phyloP scores from a whole-genome alignment of 2,888 invertebrate species.

The Cremastobaeus sp. region DNA sequence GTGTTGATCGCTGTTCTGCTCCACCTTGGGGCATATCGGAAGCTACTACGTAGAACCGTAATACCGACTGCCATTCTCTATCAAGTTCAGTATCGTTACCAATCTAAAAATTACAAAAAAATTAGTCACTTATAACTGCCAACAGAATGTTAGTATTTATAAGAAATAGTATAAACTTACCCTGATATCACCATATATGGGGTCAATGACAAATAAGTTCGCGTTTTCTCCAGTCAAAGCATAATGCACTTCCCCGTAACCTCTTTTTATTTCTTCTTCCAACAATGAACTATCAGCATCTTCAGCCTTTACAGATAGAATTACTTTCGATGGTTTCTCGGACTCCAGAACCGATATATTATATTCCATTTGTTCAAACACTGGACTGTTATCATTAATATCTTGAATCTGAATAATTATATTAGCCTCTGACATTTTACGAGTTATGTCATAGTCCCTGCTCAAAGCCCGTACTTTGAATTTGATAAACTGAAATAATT shows the following conservation, averaged over 20 bases:
- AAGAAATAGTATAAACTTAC: conserved; percentile 71
- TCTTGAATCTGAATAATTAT: conserved; percentile 86
- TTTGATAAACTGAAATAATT: conserved; percentile 73
- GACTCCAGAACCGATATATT: conserved; percentile 86
- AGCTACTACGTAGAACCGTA: conserved; percentile 86
- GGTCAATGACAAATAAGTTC: conserved; percentile 85
- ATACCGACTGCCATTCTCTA: conserved; percentile 84
- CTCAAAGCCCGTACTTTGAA: conserved; percentile 79
- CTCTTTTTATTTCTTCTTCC: conserved; percentile 79
- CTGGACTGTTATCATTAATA: conserved; percentile 88
- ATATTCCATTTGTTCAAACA: conserved; percentile 84
- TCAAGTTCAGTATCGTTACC: conserved; percentile 85
- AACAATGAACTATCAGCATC: conserved; percentile 85
- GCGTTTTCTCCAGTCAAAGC: conserved; percentile 86
- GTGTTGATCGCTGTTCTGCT: conserved; percentile 83
- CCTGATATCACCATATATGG: conserved; percentile 83
- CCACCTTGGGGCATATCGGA: conserved; percentile 86
- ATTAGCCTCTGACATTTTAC: conserved; percentile 83
- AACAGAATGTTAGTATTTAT: background rate
- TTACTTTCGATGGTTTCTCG: conserved; percentile 82
- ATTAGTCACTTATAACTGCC: background rate
- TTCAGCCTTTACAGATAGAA: conserved; percentile 84
- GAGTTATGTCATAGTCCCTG: conserved; percentile 75
- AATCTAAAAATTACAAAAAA: conserved; percentile 75
- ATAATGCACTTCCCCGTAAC: conserved; percentile 86